Conservation (phyloP, 2,797 vertebrate genomes). For the Halcyon smyrnensis region DNA sequence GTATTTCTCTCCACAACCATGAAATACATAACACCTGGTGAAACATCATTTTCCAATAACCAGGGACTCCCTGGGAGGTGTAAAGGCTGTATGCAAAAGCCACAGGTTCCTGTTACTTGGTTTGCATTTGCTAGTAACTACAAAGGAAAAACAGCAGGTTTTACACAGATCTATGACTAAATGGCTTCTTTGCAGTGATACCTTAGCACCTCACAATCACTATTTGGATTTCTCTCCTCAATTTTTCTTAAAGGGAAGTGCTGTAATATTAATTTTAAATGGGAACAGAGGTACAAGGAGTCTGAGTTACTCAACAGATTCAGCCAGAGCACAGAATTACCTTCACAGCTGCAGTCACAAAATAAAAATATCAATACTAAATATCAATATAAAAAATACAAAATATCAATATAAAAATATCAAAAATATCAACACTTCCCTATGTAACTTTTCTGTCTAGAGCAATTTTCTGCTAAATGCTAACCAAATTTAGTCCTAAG, state of each 20-base stretch:
- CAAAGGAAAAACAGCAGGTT: accelerated
- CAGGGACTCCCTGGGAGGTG: background rate
- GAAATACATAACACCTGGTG: background rate
- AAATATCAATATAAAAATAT: too few relatives aligned
- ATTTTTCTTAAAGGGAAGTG: background rate
- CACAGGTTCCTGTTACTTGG: background rate
- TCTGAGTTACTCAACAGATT: background rate
- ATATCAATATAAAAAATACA: too few relatives aligned
- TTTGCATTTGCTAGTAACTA: background rate
- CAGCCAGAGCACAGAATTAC: background rate
- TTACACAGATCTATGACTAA: background rate
- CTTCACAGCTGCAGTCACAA: background rate
- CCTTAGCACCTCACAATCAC: background rate
- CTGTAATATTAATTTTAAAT: background rate
- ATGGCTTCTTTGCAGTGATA: background rate
- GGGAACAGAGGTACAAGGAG: background rate
- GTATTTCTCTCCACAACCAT: background rate
- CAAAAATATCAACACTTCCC: background rate
- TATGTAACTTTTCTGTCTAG: background rate
- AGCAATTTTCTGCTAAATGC: background rate
- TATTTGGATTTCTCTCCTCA: background rate
- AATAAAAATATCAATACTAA: background rate
- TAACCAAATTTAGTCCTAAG: background rate
- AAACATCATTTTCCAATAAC: background rate
- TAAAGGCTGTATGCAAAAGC: background rate